Evolutionary conservation across 2,797 vertebrate genomes (phyloP).

Genomic region (Myoxocephalus aenaeus): DNA sequence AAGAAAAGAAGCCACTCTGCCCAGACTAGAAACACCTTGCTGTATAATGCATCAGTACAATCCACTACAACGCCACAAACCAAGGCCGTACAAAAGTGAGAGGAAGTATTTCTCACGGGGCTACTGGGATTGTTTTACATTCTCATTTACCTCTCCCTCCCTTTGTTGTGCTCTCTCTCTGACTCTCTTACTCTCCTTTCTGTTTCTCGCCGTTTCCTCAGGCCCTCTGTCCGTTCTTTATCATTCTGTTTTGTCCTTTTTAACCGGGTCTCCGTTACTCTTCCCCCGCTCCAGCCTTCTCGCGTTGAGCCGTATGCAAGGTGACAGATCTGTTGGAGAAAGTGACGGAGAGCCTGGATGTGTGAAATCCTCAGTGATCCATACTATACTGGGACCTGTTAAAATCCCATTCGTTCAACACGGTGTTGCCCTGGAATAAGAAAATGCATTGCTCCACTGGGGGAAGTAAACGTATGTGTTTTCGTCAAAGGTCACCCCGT

Average conservation of each 20-base stretch:
- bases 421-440: constrained; percentile 26
- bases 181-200: neutral
- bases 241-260: constrained; percentile 5
- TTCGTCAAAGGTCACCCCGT: constrained; percentile 15
- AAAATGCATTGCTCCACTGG: constrained; percentile 27
- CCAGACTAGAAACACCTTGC: neutral
- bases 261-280: neutral
- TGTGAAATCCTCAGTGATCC: constrained; percentile 63
- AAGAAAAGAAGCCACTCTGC: neutral
- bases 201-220: neutral
- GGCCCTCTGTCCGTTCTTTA: neutral
- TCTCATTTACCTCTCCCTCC: neutral
- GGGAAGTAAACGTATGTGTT: constrained; percentile 26
- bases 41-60: neutral
- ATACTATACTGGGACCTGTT: constrained; percentile 56
- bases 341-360: constrained; percentile 36
- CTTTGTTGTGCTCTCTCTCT: neutral
- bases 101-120: neutral
- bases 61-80: neutral
- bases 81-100: neutral
- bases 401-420: constrained; percentile 51
- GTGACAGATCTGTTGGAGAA: constrained; percentile 58
- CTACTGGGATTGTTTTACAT: constrained; percentile 4
- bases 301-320: constrained; percentile 37
- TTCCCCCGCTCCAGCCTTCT: neutral